phyloP scores from a whole-genome alignment of 1,140 invertebrate genomes.

The Eumaeus atala region DNA sequence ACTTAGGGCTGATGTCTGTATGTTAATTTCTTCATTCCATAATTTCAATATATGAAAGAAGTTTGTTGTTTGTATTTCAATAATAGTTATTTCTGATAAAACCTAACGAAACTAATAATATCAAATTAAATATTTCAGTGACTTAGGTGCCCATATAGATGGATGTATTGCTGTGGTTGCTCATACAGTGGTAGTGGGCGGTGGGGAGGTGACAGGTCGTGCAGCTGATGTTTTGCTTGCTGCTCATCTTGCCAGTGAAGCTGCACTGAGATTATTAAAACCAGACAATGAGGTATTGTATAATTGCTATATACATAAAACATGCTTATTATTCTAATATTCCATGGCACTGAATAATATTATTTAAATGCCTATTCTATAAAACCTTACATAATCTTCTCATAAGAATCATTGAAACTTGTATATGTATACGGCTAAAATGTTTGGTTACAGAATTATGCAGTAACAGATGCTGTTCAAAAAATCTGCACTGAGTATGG shows the following conservation, averaged over 20 bases:
- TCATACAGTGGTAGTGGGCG: constrained; percentile 94
- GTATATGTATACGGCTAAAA: not conserved
- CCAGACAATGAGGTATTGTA: constrained; percentile 87
- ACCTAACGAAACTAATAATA: no score
- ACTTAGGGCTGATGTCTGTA: no score
- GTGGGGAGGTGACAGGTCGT: constrained; percentile 84
- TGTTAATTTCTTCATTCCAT: no score
- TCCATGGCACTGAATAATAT: no score
- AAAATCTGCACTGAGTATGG: constrained; percentile 94
- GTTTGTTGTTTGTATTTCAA: no score
- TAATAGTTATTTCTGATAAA: no score
- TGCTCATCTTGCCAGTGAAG: constrained; percentile 95
- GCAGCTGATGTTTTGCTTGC: constrained; percentile 97
- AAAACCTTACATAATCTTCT: no score
- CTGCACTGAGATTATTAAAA: constrained; percentile 92
- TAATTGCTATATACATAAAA: not conserved
- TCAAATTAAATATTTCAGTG: constrained; percentile 79
- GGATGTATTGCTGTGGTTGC: constrained; percentile 99
- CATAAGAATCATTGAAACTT: no score
- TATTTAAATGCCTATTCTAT: no score
- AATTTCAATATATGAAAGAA: no score
- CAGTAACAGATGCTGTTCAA: constrained; percentile 93
- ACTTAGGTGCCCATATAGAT: constrained; percentile 98
- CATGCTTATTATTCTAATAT: no score
- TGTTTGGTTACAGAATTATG: constrained; percentile 83